Base-by-base conservation (phyloP, 1,140 invertebrate species). In the Magallana gigas region DNA sequence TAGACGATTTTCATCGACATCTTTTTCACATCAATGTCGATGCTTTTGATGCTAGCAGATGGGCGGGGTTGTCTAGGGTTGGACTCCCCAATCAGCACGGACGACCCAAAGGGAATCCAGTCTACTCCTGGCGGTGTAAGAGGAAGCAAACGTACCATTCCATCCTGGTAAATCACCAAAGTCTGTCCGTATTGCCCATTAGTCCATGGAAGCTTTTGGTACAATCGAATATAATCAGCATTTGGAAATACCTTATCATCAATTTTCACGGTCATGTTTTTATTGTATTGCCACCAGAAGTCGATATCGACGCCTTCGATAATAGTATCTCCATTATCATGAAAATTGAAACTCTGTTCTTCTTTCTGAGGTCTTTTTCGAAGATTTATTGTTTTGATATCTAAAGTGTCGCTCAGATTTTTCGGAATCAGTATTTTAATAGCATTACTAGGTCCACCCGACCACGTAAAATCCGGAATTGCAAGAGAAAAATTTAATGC, bases 81-180 rank as follows among this genome's bases (percentile, higher is more conserved):
- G 1, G 87, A 89, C 64, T 91, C 87, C 6, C 92, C 92, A 80
- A 93, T 85, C 9, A 93, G 87, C 7, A 93, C 71, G 12, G 92
- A 92, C 0, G 92, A 91, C 36, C 92, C 92, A 76, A 93, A 93
- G 4, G 92, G 92, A 62, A 91, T 91, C 92, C 91, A 92, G 84
- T 93, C 92, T n/a, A 92, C 57, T 11, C 92, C 92, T 57, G 89
- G 89, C n/a, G 92, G 90, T 11, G 92, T 89, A 5, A 91, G 85
- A 3, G 91, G 92, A 6, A 91, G 81, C 29, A 91, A 60, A 5
- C 92, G 88, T 5, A 87, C 83, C 71, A 91, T 92, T 18, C 92
- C 92, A 58, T 93, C 92, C 83, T 92, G 91, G 18, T 92, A 91
- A 58, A 93, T 62, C 14, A 91, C 92, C 82, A 93, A 91, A 1